Conservation (phyloP, 2,888 invertebrate species). For the Hartigia nigra region DNA sequence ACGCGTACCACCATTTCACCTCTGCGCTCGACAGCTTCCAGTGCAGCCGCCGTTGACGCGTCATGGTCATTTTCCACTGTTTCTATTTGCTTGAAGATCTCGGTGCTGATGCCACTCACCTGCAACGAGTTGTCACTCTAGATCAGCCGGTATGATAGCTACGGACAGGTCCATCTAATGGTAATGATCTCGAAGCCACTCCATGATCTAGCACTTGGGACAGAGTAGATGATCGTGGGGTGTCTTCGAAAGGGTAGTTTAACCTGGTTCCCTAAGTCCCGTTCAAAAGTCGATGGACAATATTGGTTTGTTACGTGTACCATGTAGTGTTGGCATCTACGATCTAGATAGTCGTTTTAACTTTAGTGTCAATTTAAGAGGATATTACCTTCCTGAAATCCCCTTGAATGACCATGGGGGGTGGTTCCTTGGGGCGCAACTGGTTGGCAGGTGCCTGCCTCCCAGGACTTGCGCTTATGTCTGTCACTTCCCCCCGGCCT, state of each 20-base stretch:
- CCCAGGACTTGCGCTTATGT: constrained; percentile 89
- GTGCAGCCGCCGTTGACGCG: constrained; percentile 90
- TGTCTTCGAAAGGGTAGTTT: not conserved
- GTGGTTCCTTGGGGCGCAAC: constrained; percentile 73
- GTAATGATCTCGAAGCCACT: not conserved
- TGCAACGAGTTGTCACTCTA: constrained; percentile 64
- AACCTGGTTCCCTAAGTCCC: not conserved
- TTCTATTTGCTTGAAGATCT: constrained; percentile 97
- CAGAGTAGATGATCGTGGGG: not conserved
- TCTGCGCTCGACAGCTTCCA: constrained; percentile 92
- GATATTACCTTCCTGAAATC: constrained; percentile 86
- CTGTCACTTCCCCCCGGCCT: constrained; percentile 91
- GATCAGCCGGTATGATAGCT: not conserved
- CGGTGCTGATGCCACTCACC: constrained; percentile 96
- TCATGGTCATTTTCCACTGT: constrained; percentile 96
- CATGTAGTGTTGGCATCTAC: not conserved
- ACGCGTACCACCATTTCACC: constrained; percentile 96
- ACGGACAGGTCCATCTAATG: not conserved
- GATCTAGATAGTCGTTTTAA: not conserved
- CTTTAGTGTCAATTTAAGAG: not conserved
- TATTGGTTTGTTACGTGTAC: not conserved
- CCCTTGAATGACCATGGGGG: constrained; percentile 87
- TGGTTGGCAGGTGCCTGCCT: constrained; percentile 76
- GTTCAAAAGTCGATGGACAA: not conserved
- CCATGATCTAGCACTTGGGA: not conserved